Percentiles rank a stretch among this genome's conserved stretches.
phyloP scores from a whole-genome alignment of 2,113 vertebrate species.

The Pseudopipra pipra region DNA sequence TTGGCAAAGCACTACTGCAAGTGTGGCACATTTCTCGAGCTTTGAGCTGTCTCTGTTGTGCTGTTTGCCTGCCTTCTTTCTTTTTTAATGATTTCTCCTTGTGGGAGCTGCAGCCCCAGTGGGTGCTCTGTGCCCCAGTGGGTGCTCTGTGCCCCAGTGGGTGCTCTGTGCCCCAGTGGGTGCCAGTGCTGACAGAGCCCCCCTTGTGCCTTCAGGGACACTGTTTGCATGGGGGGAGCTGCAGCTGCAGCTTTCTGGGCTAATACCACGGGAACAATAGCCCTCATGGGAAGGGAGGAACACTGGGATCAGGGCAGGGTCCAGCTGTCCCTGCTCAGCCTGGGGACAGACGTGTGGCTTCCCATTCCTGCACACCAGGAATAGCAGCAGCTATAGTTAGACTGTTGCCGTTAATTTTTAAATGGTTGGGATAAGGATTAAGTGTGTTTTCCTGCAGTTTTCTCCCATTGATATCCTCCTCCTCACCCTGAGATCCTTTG shows the following conservation, averaged over 20 bases:
- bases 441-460: not conserved
- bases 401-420: not conserved
- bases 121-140: not conserved
- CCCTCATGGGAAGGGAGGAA: not conserved
- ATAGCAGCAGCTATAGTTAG: conserved; percentile 7
- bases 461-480: not conserved
- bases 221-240: not conserved
- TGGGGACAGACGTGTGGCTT: not conserved
- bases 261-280: not conserved
- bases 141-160: not conserved
- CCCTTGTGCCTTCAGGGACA: not conserved
- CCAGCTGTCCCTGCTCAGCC: not conserved
- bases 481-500: not conserved
- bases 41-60: not conserved
- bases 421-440: not conserved
- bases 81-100: not conserved
- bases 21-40: not conserved
- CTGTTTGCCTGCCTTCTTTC: not conserved
- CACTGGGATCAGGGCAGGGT: not conserved
- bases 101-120: not conserved
- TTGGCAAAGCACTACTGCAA: not conserved
- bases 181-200: not conserved
- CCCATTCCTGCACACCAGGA: not conserved
- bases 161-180: not conserved
- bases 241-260: conserved; percentile 9